Evolutionary conservation across 2,113 vertebrate species (phyloP).

Genomic region (Bubo bubo): DNA sequence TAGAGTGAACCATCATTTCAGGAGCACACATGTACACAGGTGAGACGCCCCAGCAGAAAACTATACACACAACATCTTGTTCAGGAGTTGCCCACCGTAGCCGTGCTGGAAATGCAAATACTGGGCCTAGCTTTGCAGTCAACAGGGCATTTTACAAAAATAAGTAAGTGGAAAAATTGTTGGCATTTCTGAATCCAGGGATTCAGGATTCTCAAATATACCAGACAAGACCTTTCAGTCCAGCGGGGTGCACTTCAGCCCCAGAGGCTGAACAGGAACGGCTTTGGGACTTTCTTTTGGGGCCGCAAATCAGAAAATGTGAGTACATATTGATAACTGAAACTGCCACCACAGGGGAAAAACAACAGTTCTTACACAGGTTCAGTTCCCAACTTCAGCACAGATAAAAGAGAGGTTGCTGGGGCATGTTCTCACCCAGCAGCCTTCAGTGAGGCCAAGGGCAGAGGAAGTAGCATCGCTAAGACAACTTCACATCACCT

Average conservation of each 20-base stretch:
- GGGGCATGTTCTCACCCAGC: background rate
- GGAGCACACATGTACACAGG: background rate
- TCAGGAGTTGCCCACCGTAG: background rate
- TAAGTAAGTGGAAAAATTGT: background rate
- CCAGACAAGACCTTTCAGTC: background rate
- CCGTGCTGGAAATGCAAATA: background rate
- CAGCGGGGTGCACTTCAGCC: background rate
- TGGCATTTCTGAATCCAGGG: background rate
- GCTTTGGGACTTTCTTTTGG: background rate
- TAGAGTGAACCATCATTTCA: fast-evolving
- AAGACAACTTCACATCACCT: background rate
- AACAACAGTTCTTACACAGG: fast-evolving
- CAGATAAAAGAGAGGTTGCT: background rate
- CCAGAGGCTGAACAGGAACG: background rate
- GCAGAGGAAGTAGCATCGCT: fast-evolving
- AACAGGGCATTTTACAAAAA: background rate
- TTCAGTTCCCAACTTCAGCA: background rate
- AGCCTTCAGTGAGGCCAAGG: background rate
- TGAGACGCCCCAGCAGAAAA: background rate
- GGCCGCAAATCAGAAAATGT: background rate
- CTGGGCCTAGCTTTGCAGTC: background rate
- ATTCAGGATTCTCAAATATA: background rate
- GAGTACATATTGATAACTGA: background rate
- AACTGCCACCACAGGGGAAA: background rate
- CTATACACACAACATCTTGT: background rate